Base-by-base conservation (phyloP, 2,888 invertebrate species). In the Scaptodrosophila latifasciaeformis region DNA sequence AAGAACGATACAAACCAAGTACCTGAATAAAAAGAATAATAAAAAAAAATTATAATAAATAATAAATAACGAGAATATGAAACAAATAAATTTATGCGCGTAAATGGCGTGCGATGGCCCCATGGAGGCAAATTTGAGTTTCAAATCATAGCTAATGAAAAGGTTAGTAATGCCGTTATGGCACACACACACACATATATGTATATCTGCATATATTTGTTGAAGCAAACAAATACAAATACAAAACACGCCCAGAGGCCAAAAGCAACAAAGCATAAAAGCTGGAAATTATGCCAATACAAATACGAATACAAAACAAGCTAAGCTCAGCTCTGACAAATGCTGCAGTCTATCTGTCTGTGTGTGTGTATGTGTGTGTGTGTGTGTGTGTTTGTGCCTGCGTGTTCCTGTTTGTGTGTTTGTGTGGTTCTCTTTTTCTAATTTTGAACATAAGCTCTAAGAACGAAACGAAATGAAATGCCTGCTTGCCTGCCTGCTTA, bases 81-180 rank as follows among this genome's bases (percentile, higher is more conserved):
- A 13, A 34, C 4, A 10, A 24, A 29, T 18, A 43, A 68, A 60
- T 68, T 68, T 65, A 65, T 67, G 68, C 65, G 65, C 50, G 65
- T 67, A 60, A 65, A 65, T 67, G 64, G 64, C 54, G 67, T 58
- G 67, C 43, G 51, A 47, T 40, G 47, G 21, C 27, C n/a, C 29
- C 31, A 39, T 52, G 37, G 35, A 59, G 61, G 49, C 58, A 63
- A 56, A 72, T 72, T 79, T 69, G 61, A 67, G 74, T 72, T 79
- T 72, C 55, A 79, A 79, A 80, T 74, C 70, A 70, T 62, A 77
- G 54, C 77, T 77, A 72, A 80, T 80, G 77, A 80, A 77, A 74
- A 74, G 74, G 72, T 80, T 80, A 77, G 57, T 70, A 79, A 51
- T 67, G 74, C 80, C 72, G 72, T 72, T 72, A 72, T 54, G 49